Base-by-base conservation (phyloP, 2,888 invertebrate species). In the Chromoteleia sp. region DNA sequence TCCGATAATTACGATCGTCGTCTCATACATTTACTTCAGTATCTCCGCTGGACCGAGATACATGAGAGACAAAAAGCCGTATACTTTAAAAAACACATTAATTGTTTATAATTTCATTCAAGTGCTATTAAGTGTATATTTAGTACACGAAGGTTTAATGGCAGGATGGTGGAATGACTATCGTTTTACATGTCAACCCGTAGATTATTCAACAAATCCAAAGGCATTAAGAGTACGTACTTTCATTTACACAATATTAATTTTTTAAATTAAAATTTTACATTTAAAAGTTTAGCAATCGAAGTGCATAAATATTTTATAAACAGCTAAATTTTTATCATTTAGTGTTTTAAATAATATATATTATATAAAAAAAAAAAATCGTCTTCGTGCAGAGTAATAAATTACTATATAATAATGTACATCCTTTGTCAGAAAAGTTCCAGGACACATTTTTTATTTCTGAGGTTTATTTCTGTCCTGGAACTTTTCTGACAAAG, bases 41-140 rank as follows among this genome's bases (percentile, higher is more conserved):
- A 86, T 94, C 19, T 94, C 93, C 83, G 95, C 95, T 92, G 98
- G 98, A 0, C 98, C 98, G 0, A 93, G 94, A 82, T 95, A 96
- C 86, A 99, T 99, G 98, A 94, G 95, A 80, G 94, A 97, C 90
- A 94, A 96, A 86, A 95, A 97, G 87, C 97, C 98, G 0, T 96
- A 95, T 89, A 94, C 96, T 81, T 92, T 98, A 39, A 95, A 96
- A 87, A 95, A 94, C 81, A 93, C 96, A 0, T 92, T 98, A 84
- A 93, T 98, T 15, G 91, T 96, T 3, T 98, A 98, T 92, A 98
- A 98, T 92, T 95, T 97, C 81, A 88, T 96, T 41, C 98, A 98
- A 94, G 97, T 98, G 6, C 65, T 96, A 7, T 93, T 97, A 70
- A 98, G 98, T 88, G 92, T 94, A 41, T 97, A 94, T 92, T 93